phyloP scores from a whole-genome alignment of 53 echinoderm and acorn worm species.

The Pentamera pediparva region DNA sequence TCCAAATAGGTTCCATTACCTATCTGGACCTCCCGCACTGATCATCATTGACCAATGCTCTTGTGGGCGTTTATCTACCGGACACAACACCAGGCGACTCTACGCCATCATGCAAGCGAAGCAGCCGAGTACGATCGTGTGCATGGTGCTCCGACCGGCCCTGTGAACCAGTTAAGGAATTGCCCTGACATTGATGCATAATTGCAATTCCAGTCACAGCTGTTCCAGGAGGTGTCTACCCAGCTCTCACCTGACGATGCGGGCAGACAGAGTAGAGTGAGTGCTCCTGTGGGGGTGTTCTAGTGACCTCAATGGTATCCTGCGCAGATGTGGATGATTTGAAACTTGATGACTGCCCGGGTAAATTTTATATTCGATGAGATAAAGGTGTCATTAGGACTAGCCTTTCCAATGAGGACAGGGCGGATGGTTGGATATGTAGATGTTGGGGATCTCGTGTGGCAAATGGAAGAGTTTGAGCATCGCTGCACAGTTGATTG shows the following conservation, averaged over 20 bases:
- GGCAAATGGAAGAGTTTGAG: constrained; percentile 9
- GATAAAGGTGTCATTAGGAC: constrained; percentile 4
- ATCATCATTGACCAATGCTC: too few relatives aligned
- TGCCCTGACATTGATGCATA: too few relatives aligned
- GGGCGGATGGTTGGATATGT: not conserved
- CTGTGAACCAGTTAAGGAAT: too few relatives aligned
- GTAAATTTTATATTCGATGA: constrained; percentile 1
- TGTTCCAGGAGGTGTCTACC: not conserved
- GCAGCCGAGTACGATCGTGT: too few relatives aligned
- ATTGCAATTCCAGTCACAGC: too few relatives aligned
- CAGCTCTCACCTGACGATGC: not conserved
- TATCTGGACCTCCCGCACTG: too few relatives aligned
- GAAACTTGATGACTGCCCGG: not conserved
- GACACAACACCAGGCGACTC: too few relatives aligned
- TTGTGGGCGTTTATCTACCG: too few relatives aligned
- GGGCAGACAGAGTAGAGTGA: not conserved
- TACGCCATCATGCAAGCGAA: too few relatives aligned
- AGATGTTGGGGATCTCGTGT: not conserved
- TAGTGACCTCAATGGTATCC: too few relatives aligned
- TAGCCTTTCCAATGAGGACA: not conserved
- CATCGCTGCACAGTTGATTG: constrained; percentile 9
- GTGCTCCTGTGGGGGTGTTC: not conserved
- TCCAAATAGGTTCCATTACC: too few relatives aligned
- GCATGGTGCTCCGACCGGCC: too few relatives aligned
- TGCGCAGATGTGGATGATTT: not conserved